These are phyloP conservation scores for Limonius californicus DNA, from an alignment of 1,140 invertebrate genomes.

Conservation along the genomic window DNA sequence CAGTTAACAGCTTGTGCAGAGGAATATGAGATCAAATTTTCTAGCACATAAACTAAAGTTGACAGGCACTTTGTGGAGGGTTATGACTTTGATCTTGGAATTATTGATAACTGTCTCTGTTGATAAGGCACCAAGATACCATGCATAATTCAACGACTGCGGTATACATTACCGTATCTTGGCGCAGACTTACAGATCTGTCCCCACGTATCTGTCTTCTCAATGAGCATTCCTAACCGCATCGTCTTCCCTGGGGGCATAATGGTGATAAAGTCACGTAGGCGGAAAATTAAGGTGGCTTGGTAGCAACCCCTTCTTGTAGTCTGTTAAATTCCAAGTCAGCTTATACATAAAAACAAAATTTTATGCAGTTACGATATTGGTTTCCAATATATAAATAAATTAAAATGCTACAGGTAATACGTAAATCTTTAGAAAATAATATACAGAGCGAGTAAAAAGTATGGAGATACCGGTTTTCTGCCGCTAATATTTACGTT, in stretches of 20 bases:
- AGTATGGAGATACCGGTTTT: no score
- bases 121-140: background rate
- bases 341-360: background rate
- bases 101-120: constrained; percentile 1
- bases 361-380: background rate
- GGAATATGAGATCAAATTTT: background rate
- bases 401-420: no score
- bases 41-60: background rate
- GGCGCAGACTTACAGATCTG: constrained; percentile 1
- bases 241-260: constrained; percentile 3
- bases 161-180: constrained; percentile 5
- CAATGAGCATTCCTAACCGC: constrained; percentile 12
- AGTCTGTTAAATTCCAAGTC: background rate
- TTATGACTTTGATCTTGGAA: constrained; percentile 1
- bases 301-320: background rate
- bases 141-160: constrained; percentile 9
- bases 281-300: constrained; percentile 10
- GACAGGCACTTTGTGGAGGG: background rate
- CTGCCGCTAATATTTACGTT: no score
- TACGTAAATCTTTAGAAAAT: no score
- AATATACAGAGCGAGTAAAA: no score
- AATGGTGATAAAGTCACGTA: constrained; percentile 10
- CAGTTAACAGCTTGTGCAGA: no score
- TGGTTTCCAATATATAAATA: no score
- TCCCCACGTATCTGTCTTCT: constrained; percentile 8